phyloP scores from a whole-genome alignment of 2,113 vertebrate species.

The Ameiurus melas region DNA sequence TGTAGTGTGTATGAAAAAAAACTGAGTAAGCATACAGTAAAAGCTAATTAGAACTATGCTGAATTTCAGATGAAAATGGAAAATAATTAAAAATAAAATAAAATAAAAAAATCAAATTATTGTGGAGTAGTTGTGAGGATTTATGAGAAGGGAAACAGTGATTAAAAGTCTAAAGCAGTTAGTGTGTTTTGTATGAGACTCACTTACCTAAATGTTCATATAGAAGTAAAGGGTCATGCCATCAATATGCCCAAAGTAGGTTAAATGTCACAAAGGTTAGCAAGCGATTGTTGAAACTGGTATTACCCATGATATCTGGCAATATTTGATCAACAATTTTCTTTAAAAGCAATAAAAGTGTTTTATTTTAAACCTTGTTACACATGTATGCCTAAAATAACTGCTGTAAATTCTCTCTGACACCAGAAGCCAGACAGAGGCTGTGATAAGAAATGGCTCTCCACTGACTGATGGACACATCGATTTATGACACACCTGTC shows the following conservation, averaged over 20 bases:
- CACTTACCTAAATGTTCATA: background rate
- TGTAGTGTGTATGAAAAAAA: background rate
- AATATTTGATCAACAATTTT: background rate
- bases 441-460: slow-evolving; percentile 17
- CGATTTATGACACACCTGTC: slow-evolving; percentile 17
- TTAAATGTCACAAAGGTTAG: background rate
- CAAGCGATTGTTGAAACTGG: background rate
- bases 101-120: background rate
- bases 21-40: background rate
- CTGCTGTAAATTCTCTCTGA: background rate
- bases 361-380: background rate
- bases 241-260: background rate
- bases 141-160: background rate
- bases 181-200: background rate
- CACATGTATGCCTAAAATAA: background rate
- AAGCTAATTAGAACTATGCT: background rate
- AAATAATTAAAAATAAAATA: background rate
- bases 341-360: slow-evolving; percentile 11
- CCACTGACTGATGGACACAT: background rate
- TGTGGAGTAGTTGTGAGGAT: background rate
- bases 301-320: background rate
- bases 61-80: background rate
- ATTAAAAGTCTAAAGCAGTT: background rate
- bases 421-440: slow-evolving; percentile 5
- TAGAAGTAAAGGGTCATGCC: background rate